Base-by-base conservation (phyloP, 1,140 invertebrate genomes). In the Homalodisca vitripennis region DNA sequence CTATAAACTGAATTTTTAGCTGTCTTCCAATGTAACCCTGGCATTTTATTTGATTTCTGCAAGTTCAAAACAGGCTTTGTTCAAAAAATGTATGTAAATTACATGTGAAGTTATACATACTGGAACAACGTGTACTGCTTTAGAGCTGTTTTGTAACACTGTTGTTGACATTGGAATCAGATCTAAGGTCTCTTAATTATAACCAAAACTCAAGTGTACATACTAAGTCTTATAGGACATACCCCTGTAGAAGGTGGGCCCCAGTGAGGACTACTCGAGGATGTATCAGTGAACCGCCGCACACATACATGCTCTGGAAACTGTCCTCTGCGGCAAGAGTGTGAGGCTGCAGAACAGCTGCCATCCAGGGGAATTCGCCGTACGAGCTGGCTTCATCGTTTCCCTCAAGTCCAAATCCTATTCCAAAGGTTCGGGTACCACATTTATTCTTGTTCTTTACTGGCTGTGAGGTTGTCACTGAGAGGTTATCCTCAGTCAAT, bases 221-320 rank as follows among this genome's bases (percentile, higher is more conserved):
- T 3, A 34, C n/a, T 1, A 6, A 24, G 10, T 14, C 3, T 53
- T 6, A 14, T 24, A 14, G 3, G 14, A 51, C 70, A 70, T 74
- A 81, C 79, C 75, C 75, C 3, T 69, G 64, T 34, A 84, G 77
- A 66, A 81, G 83, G 75, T 92, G 89, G 20, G 88, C 88, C 0
- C 88, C 89, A 0, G 91, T 93, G 3, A 93, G 75, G 0, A 92
- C 88, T 0, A 88, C 89, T 27, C 79, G 2, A 0, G 84, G 84
- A 72, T 90, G 87, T 70, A 94, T 91, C 2, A 94, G 79, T 3
- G 91, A 85, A 0, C 88, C 91, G 0, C 91, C 92, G 66, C 91
- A 92, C 65, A 90, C 84, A 75, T 92, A 91, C 10, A 88, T 82
- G 71, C 87, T 88, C 12, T 88, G 76, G 0, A 79, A 74, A 1